Conservation (phyloP, 1,140 invertebrate genomes). For the Heliconius himera region DNA sequence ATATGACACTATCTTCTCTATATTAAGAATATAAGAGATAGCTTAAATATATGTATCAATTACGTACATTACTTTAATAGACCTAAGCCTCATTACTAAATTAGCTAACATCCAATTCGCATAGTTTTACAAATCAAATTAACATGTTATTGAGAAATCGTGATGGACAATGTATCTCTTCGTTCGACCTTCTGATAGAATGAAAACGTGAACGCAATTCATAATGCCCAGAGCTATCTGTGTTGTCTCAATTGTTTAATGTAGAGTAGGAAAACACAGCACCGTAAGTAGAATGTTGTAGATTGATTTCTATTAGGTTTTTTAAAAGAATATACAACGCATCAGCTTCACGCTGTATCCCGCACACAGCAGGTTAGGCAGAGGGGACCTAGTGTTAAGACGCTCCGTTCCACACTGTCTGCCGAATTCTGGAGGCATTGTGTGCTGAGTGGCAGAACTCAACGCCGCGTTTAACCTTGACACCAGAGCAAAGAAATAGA, state of each 20-base stretch:
- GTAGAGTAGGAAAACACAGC: neutral
- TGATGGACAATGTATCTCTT: slow-evolving; percentile 44
- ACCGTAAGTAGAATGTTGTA: neutral
- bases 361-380: no score
- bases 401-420: no score
- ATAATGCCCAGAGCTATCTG: neutral
- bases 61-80: neutral
- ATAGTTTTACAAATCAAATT: slow-evolving; percentile 57
- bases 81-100: slow-evolving; percentile 34
- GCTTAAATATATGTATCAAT: neutral
- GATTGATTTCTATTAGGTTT: neutral
- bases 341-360: no score
- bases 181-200: slow-evolving; percentile 18
- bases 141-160: slow-evolving; percentile 52
- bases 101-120: slow-evolving; percentile 51
- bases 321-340: neutral
- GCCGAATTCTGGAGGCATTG: no score
- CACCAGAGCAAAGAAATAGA: no score
- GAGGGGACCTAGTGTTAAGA: no score
- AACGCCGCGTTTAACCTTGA: no score
- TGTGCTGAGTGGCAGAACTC: no score
- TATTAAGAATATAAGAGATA: no score
- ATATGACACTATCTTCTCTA: no score
- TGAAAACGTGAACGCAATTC: slow-evolving; percentile 1
- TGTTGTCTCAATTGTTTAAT: neutral